Conservation (phyloP, 2,113 vertebrate genomes). For the Okapia johnstoni region DNA sequence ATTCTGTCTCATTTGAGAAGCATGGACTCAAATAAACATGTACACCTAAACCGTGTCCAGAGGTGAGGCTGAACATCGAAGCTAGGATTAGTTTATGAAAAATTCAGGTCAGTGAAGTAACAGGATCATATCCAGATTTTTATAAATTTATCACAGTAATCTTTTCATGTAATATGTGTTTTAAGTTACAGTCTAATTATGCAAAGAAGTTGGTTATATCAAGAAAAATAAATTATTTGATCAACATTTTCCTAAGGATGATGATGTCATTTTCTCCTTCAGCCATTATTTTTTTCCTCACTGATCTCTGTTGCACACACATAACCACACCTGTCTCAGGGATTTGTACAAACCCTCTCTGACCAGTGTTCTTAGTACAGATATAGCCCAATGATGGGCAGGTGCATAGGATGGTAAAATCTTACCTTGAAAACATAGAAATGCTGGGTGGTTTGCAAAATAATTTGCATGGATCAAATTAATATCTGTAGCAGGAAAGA, state of each 20-base stretch:
- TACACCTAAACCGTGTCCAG: background rate
- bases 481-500: conserved; percentile 9
- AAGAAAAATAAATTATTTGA: conserved; percentile 2
- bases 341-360: background rate
- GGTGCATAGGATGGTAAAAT: background rate
- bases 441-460: background rate
- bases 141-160: background rate
- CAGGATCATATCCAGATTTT: background rate
- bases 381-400: background rate
- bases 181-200: background rate
- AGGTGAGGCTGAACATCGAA: background rate
- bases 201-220: background rate
- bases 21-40: background rate
- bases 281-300: background rate
- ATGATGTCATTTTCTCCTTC: background rate
- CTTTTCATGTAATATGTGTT: background rate
- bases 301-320: background rate
- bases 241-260: background rate
- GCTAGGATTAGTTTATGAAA: background rate
- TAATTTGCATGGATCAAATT: conserved; percentile 25
- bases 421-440: conserved; percentile 6
- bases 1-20: background rate
- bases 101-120: background rate
- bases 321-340: background rate
- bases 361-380: background rate